Conservation (phyloP, 2,797 vertebrate genomes). For the Linurgus olivaceus region DNA sequence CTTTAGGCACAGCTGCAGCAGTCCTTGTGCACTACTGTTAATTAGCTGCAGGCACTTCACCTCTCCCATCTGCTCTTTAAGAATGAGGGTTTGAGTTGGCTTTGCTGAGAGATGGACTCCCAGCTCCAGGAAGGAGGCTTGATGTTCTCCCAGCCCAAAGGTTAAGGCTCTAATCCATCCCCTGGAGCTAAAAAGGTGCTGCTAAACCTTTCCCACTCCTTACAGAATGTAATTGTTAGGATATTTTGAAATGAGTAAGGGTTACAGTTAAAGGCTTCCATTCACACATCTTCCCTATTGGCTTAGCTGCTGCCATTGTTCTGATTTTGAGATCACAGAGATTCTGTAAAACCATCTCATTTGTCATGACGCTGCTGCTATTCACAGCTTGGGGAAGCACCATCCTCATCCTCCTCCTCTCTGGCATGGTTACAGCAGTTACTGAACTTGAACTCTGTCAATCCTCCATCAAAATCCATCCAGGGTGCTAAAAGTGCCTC, state of each 20-base stretch:
- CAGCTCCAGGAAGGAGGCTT: slow-evolving; percentile 18
- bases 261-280: background rate
- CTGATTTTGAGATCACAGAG: background rate
- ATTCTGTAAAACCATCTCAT: background rate
- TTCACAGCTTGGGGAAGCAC: background rate
- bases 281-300: background rate
- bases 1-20: background rate
- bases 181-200: slow-evolving; percentile 12
- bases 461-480: background rate
- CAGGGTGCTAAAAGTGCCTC: background rate
- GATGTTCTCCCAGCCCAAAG: background rate
- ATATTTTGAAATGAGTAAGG: slow-evolving; percentile 3
- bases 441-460: background rate
- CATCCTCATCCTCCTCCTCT: background rate
- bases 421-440: background rate
- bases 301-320: slow-evolving; percentile 2
- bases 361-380: background rate
- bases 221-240: background rate
- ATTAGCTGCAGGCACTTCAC: background rate
- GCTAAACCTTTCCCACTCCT: background rate
- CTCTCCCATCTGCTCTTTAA: background rate
- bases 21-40: background rate
- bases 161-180: slow-evolving; percentile 30
- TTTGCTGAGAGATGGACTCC: background rate
- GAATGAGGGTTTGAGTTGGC: background rate